Percentiles rank a stretch among this genome's conserved stretches.
phyloP scores from a whole-genome alignment of 2,113 vertebrate genomes.

The Felis catus region DNA sequence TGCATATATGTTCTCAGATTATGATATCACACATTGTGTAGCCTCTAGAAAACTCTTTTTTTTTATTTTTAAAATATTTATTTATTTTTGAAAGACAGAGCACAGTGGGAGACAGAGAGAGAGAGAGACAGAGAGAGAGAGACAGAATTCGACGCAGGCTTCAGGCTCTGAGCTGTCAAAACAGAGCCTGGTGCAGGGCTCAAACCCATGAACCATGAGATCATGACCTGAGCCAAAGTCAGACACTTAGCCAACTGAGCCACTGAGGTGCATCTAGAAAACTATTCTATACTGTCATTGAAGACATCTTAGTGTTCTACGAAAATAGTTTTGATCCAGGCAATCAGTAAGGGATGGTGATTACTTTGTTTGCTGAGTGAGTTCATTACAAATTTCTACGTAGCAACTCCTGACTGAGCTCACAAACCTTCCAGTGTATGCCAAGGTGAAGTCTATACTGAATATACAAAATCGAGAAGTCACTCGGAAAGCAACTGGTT shows the following conservation, averaged over 20 bases:
- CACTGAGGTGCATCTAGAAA: background rate
- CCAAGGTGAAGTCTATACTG: background rate
- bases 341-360: background rate
- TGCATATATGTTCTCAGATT: background rate
- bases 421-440: background rate
- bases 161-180: too few species aligned
- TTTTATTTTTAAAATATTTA: too few species aligned
- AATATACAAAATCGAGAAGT: slow-evolving; percentile 17
- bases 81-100: too few species aligned
- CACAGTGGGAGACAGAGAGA: too few species aligned
- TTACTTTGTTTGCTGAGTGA: background rate
- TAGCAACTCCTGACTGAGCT: background rate
- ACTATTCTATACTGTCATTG: background rate
- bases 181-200: too few species aligned
- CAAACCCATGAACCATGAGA: too few species aligned
- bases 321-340: background rate
- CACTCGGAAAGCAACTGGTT: slow-evolving; percentile 15
- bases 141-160: too few species aligned
- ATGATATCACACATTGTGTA: background rate
- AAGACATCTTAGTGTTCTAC: background rate
- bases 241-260: too few species aligned
- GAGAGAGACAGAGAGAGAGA: too few species aligned
- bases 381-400: background rate
- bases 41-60: background rate
- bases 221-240: too few species aligned